Evolutionary conservation across 2,113 vertebrate genomes (phyloP), one percentile per base, ranked within the genome.

Genomic region (Garra rufa): DNA sequence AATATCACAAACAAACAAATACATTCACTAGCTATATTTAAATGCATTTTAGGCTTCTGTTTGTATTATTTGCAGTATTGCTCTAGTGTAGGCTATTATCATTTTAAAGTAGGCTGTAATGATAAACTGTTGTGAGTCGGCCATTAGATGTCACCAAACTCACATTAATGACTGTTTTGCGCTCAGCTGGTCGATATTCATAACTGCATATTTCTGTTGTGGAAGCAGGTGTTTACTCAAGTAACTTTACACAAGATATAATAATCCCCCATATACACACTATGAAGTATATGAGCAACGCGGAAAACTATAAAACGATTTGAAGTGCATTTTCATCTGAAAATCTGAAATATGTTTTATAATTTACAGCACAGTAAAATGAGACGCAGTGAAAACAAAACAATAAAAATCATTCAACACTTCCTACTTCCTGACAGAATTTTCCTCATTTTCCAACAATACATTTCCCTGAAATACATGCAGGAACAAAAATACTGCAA

Each of bases 141-240:
- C 75, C 75, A 38, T 30, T 77, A 57, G 75, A 57, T 41, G 50
- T 77, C 75, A 41, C 52, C 17, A 43, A 24, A 77, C 21, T 10
- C 52, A 77, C 34, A 59, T 77, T 14, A 24, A 41, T 9, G 26
- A 44, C 3, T 13, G 38, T 13, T 38, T 24, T 71, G 38, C 6
- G 10, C n/a, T 73, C 3, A n/a, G 9, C 34, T 70, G 67, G 1
- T 41, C 30, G 21, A n/a, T 14, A 3, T 44, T 15, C 21, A 43
- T 80, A 15, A 48, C 57, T 24, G 2, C 21, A 77, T 4, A 11
- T 77, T 59, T 57, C 76, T n/a, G 9, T 15, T 65, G 61, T 65
- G 41, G 10, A 24, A 71, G n/a, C 10, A 73, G n/a, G 21, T 44
- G 41, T 46, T 41, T 73, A 15, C 21, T 44, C 21, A 1, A 2